Evolutionary conservation across 2,888 invertebrate genomes (phyloP).

Genomic region (Ommatoiulus sabulosus): DNA sequence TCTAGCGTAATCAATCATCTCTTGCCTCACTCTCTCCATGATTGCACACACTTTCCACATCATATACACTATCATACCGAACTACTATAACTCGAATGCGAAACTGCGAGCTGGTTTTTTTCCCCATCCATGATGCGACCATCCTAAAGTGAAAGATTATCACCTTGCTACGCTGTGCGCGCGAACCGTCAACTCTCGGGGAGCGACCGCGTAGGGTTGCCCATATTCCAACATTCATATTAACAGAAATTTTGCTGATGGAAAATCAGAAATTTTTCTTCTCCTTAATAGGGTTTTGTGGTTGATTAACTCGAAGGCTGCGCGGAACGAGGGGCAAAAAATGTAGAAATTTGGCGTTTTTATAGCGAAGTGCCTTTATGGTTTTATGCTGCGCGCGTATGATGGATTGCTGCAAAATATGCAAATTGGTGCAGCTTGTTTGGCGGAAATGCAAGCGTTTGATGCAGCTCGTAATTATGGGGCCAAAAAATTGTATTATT

Average conservation of each 20-base stretch:
- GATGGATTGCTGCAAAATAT: conserved; percentile 36
- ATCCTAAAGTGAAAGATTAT: not conserved
- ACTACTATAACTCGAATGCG: conserved; percentile 9
- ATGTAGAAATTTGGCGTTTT: not conserved
- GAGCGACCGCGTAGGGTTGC: not conserved
- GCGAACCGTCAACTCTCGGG: not conserved
- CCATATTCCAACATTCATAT: conserved; percentile 26
- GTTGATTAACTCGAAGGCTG: conserved; percentile 36
- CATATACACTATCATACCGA: conserved; percentile 37
- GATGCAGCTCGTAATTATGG: not conserved
- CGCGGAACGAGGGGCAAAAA: not conserved
- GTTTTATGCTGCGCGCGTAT: not conserved
- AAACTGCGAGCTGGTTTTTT: not conserved
- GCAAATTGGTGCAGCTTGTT: conserved; percentile 25
- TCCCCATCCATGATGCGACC: not conserved
- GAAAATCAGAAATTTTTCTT: conserved; percentile 1
- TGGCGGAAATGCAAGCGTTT: not conserved
- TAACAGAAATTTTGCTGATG: conserved; percentile 32
- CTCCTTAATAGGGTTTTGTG: conserved; percentile 41
- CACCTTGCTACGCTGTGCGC: not conserved
- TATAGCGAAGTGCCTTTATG: not conserved
- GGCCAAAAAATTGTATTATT: conserved; percentile 20
- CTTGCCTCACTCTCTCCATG: conserved; percentile 42
- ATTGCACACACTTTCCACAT: conserved; percentile 47
- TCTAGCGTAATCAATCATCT: conserved; percentile 54